Base-by-base conservation (phyloP, 2,797 vertebrate species). In the Chrysolophus pictus region DNA sequence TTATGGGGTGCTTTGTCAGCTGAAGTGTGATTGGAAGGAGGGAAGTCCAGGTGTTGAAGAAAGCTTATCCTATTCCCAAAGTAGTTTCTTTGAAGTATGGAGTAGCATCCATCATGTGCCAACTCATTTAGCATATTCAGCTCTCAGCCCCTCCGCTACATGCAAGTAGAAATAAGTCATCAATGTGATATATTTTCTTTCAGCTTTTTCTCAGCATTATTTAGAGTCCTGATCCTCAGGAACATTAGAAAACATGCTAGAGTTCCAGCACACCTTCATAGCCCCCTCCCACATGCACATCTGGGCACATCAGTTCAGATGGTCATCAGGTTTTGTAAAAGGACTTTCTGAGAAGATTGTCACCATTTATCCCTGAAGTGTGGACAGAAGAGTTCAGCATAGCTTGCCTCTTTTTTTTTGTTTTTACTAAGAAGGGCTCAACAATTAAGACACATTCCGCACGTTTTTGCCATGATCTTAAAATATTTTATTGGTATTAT, bases 401-500 rank as follows among this genome's bases (percentile, higher is more conserved):
- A 5, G 2, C 10, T 56, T n/a, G 31, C 10, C 53, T 8, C 31
- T 39, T 70, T 3, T 1, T 42, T 42, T 42, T 42, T n/a, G n/a
- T 56, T 56, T 8, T 26, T 9, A 42, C 17, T 35, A 35, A 59
- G 8, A 33, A 65, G 62, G 1, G 0, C 55, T 37, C 58, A 80
- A 11, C 18, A 88, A 92, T 75, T 64, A 87, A 69, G 62, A 58
- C 69, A 77, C 17, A 65, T 2, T 39, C 82, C 63, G 10, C 7
- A 8, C 14, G 6, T 1, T 42, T 91, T 84, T 84, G 70, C 37
- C 63, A 59, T 12, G 69, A 92, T 77, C 72, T 91, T 91, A 95
- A 93, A 95, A 78, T 15, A 42, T 35, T 96, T 96, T 96, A 94
- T 94, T 96, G 44, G 44, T 44, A 84, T 33, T 17, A 72, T 37